Conservation (phyloP, 2,797 vertebrate genomes). For the Hirundo rustica region DNA sequence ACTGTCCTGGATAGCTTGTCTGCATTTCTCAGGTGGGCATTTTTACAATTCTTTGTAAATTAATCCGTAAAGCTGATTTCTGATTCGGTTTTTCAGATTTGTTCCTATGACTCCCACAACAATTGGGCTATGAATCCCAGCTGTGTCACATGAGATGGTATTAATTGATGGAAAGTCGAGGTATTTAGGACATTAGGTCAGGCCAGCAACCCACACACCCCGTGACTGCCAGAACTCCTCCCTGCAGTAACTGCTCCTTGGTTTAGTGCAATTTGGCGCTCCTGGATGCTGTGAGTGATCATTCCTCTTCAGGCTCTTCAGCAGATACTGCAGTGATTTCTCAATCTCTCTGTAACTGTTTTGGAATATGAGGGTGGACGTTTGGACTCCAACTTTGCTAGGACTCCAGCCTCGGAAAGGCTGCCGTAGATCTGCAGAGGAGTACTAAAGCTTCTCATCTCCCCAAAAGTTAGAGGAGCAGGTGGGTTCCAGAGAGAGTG, state of each 20-base stretch:
- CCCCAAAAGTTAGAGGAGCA: fast-evolving
- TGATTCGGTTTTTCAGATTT: background rate
- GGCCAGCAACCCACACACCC: background rate
- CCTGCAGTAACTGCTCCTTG: background rate
- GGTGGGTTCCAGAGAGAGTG: background rate
- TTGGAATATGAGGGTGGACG: background rate
- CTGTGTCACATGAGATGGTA: background rate
- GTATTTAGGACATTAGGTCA: conserved; percentile 30
- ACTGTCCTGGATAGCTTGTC: background rate
- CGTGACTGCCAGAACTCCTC: background rate
- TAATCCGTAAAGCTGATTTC: background rate
- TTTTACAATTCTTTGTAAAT: background rate
- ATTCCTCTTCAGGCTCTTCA: background rate
- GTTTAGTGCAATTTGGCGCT: background rate
- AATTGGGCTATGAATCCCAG: background rate
- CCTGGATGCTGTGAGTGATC: fast-evolving
- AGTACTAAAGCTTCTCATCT: background rate
- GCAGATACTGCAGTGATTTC: background rate
- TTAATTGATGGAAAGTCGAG: background rate
- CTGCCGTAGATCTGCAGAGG: background rate
- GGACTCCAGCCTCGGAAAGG: background rate
- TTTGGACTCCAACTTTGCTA: background rate
- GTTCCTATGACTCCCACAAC: background rate
- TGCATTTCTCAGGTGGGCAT: background rate
- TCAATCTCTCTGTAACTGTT: background rate